A percentile compares a stretch with the other conserved stretches of the same genome.
These are phyloP conservation scores for Melanotaenia boesemani DNA, from an alignment of 2,797 vertebrate genomes.

Conservation along the genomic window DNA sequence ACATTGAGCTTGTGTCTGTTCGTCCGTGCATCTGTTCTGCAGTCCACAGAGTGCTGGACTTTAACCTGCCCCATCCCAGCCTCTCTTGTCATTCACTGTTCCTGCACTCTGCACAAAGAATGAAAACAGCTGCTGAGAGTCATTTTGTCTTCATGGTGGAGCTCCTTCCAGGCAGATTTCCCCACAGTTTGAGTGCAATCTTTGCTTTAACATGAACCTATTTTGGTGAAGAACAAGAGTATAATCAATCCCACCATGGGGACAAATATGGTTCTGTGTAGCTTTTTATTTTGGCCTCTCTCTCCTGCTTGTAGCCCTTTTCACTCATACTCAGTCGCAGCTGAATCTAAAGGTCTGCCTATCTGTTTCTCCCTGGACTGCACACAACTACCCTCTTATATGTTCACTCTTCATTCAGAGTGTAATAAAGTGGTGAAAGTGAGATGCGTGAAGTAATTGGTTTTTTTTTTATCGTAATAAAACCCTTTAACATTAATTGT, in stretches of 20 bases:
- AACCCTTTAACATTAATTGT: constrained; percentile 35
- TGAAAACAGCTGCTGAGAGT: constrained; percentile 75
- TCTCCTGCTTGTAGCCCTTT: constrained; percentile 75
- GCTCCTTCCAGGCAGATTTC: constrained; percentile 37
- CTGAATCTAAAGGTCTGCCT: constrained; percentile 73
- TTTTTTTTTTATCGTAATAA: constrained; percentile 44
- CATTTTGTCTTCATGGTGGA: constrained; percentile 78
- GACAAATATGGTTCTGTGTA: constrained; percentile 75
- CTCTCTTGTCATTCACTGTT: constrained; percentile 77
- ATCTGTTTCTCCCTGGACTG: constrained; percentile 52
- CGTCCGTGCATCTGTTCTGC: constrained; percentile 77
- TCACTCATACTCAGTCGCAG: constrained; percentile 73
- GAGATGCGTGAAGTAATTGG: constrained; percentile 40
- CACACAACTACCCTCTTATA: constrained; percentile 32
- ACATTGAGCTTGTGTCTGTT: constrained; percentile 77
- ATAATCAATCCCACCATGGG: constrained; percentile 64
- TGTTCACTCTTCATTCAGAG: constrained; percentile 13
- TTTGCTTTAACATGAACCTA: constrained; percentile 33
- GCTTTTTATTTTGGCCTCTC: constrained; percentile 78
- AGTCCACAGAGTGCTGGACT: constrained; percentile 76
- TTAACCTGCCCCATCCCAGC: constrained; percentile 77
- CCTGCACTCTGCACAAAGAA: constrained; percentile 76
- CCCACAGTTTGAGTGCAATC: constrained; percentile 26
- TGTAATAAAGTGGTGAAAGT: constrained; percentile 26
- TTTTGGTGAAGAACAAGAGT: constrained; percentile 33